phyloP scores from a whole-genome alignment of 2,888 invertebrate species.

The Drosophila stalkeri region DNA sequence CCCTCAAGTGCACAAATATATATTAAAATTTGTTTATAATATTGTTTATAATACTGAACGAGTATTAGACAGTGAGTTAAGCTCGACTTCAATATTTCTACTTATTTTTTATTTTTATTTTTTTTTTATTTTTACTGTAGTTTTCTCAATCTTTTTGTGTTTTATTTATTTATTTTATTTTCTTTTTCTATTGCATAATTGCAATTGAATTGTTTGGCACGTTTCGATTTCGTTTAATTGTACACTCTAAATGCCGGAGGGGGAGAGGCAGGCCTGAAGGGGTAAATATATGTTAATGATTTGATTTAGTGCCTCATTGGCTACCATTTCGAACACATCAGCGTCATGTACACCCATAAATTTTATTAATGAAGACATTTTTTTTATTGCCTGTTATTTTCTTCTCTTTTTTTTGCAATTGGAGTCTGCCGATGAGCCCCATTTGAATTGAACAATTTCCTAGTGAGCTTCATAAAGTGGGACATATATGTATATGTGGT shows the following conservation, averaged over 20 bases:
- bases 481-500: slow-evolving; percentile 38
- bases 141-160: slow-evolving; percentile 44
- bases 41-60: neutral
- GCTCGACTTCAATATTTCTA: slow-evolving; percentile 7
- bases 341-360: slow-evolving; percentile 40
- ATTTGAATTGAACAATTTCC: slow-evolving; percentile 49
- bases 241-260: slow-evolving; percentile 5
- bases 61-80: neutral
- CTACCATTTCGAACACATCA: slow-evolving; percentile 49
- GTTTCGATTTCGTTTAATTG: slow-evolving; percentile 58
- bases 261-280: neutral
- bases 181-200: slow-evolving; percentile 69
- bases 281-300: slow-evolving; percentile 63
- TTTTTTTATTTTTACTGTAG: neutral
- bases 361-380: slow-evolving; percentile 53
- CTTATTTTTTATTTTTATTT: neutral
- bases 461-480: slow-evolving; percentile 22
- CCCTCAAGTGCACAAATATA: neutral
- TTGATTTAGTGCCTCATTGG: slow-evolving; percentile 53
- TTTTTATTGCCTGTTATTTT: slow-evolving; percentile 6
- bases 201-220: slow-evolving; percentile 79
- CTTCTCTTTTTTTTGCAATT: slow-evolving; percentile 21
- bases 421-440: slow-evolving; percentile 42
- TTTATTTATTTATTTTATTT: neutral
- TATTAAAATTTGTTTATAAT: neutral